Percentiles rank a stretch among this genome's conserved stretches.
These are phyloP conservation scores for Nibea albiflora DNA, from an alignment of 2,113 vertebrate genomes.

Conservation along the genomic window DNA sequence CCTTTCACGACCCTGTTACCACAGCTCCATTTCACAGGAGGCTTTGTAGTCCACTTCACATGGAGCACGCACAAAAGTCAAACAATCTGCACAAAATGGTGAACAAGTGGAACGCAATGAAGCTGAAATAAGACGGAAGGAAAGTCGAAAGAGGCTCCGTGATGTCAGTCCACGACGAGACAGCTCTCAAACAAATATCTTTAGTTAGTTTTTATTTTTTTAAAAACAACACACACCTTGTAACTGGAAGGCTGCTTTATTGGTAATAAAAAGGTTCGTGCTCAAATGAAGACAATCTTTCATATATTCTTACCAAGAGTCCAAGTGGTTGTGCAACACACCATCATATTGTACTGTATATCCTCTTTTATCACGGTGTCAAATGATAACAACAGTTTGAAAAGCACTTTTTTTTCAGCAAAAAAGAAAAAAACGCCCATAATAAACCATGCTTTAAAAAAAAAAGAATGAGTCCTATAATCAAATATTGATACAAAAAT, in stretches of 20 bases:
- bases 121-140: neutral
- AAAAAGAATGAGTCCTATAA: conserved; percentile 78
- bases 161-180: no score
- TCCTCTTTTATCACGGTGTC: conserved; percentile 84
- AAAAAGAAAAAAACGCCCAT: conserved; percentile 76
- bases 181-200: neutral
- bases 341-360: conserved; percentile 83
- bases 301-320: conserved; percentile 87
- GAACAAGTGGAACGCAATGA: conserved; percentile 41
- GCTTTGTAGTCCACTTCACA: conserved; percentile 48
- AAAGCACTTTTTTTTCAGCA: conserved; percentile 86
- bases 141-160: neutral
- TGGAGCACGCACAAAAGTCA: conserved; percentile 53
- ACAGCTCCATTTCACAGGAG: conserved; percentile 66
- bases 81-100: conserved; percentile 56
- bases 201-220: neutral
- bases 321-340: conserved; percentile 88
- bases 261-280: conserved; percentile 90
- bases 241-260: conserved; percentile 90
- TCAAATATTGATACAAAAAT: conserved; percentile 84
- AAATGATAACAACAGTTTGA: conserved; percentile 87
- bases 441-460: conserved; percentile 83
- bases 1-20: conserved; percentile 56
- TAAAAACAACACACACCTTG: conserved; percentile 52
- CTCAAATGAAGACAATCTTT: conserved; percentile 91